phyloP scores from a whole-genome alignment of 2,888 invertebrate species.

The Cancer borealis region DNA sequence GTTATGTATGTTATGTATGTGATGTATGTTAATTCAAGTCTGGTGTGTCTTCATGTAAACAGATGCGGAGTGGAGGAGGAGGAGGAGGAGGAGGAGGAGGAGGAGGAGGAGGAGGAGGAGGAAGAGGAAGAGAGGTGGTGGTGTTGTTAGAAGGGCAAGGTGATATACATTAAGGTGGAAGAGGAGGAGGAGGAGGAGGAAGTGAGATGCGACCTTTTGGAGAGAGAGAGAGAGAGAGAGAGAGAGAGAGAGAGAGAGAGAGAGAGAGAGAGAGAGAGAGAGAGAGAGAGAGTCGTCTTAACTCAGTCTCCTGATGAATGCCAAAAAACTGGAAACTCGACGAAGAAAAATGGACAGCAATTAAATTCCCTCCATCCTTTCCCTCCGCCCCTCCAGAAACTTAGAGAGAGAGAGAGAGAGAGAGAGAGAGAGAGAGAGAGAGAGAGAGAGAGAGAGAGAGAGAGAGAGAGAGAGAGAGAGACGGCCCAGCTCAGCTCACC shows the following conservation, averaged over 20 bases:
- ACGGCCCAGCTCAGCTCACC: background rate
- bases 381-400: constrained; percentile 58
- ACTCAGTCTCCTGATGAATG: constrained; percentile 48
- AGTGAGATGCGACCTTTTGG: background rate
- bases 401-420: constrained; percentile 42
- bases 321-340: constrained; percentile 31
- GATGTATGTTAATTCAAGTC: too few relatives aligned
- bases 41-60: too few relatives aligned
- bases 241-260: constrained; percentile 40
- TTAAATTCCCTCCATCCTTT: constrained; percentile 52
- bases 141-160: too few relatives aligned
- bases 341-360: constrained; percentile 59
- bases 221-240: constrained; percentile 34
- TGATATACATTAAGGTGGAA: background rate
- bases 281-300: constrained; percentile 28
- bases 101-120: background rate
- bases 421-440: constrained; percentile 49
- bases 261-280: constrained; percentile 42
- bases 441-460: constrained; percentile 44
- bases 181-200: background rate
- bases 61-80: background rate
- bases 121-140: background rate
- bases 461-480: constrained; percentile 39
- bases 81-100: background rate
- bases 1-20: too few relatives aligned